Base-by-base conservation (phyloP, 2,797 vertebrate genomes). In the Rhinella marina region DNA sequence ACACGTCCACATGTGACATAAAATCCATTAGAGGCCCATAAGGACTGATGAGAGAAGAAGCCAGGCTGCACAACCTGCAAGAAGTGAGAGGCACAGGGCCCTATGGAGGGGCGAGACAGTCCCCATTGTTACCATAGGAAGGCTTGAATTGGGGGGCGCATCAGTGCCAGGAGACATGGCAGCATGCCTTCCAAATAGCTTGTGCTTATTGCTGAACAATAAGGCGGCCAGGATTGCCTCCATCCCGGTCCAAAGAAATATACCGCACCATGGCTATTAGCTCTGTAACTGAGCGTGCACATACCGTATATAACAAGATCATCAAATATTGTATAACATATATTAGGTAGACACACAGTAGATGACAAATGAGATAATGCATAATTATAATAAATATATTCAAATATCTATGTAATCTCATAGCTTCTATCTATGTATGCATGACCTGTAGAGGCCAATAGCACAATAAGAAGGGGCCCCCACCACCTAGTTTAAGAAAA, bases 181-280 rank as follows among this genome's bases (percentile, higher is more conserved):
- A 92, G 93, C 94, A 94, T 93, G 93, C 93, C 93, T 93, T 94
- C 95, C 95, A 96, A 96, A 96, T 93, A 94, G 91, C 94, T 97
- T 96, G 96, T 96, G 96, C 96, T 96, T 94, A 93, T 93, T 92
- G 92, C 93, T 90, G 92, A 94, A 97, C 96, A 97, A 97, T 97
- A 96, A 93, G 93, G 86, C 90, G 91, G 95, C 94, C 92, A 94
- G 95, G 95, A 96, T 95, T 95, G 95, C 95, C 95, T 97, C 95
- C 94, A 95, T 93, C 91, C 93, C 94, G 93, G 91, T 50, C 50
- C 81, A 64, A 81, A 82, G 82, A 82, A 25, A 87, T 64, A 87
- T 62, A 50, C 91, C 93, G 92, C 93, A 94, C 91, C 41, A 6
- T 0, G 41, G 41, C 41, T 41, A 90, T 59, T 7, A 68, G 85